Conservation (phyloP, 2,797 vertebrate genomes). For the Neomorphus geoffroyi region DNA sequence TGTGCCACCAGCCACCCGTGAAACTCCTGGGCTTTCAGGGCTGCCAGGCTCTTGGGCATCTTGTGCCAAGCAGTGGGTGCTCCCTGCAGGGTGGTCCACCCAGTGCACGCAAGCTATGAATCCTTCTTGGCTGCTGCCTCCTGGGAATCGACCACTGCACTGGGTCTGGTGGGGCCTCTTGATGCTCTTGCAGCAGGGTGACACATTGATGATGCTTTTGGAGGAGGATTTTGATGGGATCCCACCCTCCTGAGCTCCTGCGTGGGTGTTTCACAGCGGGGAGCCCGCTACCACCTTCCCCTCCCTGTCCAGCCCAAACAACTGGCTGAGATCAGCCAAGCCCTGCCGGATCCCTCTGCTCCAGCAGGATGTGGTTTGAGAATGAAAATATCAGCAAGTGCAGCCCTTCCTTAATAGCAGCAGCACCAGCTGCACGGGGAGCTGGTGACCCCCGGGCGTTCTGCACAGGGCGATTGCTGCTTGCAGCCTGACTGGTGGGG, state of each 20-base stretch:
- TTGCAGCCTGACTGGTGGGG: background rate
- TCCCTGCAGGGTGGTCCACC: background rate
- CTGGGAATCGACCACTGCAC: fast-evolving
- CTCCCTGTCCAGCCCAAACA: background rate
- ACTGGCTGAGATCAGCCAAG: background rate
- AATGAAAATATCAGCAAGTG: background rate
- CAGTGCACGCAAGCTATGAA: background rate
- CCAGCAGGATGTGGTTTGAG: conserved; percentile 63
- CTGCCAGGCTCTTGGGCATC: background rate
- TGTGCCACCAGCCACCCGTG: background rate
- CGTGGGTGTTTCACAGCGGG: background rate
- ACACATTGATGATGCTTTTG: fast-evolving
- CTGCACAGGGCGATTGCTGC: background rate
- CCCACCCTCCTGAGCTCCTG: fast-evolving
- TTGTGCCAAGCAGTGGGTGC: background rate
- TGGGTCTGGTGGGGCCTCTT: background rate
- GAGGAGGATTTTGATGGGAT: background rate
- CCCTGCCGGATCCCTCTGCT: background rate
- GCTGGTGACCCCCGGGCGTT: fast-evolving
- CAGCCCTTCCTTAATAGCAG: conserved; percentile 27
- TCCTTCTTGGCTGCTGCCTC: background rate
- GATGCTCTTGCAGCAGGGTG: background rate
- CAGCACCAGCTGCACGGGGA: fast-evolving
- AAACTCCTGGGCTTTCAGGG: fast-evolving
- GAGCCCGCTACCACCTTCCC: background rate